Conservation (phyloP, 2,113 vertebrate genomes). For the Stigmatopora nigra region DNA sequence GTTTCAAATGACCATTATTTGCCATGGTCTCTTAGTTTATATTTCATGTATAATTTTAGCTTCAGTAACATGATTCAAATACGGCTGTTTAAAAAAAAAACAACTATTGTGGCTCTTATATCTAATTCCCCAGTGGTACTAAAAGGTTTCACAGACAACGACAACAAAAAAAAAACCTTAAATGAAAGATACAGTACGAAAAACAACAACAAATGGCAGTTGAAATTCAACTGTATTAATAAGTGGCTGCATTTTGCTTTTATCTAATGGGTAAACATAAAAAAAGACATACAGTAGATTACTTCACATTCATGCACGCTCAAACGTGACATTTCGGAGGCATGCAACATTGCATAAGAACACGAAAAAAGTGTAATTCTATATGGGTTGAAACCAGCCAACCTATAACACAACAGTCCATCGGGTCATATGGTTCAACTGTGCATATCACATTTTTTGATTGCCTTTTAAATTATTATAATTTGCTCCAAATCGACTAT, state of each 20-base stretch:
- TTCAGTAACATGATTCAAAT: neutral
- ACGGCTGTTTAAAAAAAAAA: neutral
- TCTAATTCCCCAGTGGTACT: constrained; percentile 26
- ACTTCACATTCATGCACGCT: neutral
- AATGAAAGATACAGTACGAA: neutral
- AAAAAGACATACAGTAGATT: constrained; percentile 14
- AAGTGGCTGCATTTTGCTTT: constrained; percentile 10
- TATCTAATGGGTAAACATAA: constrained; percentile 1
- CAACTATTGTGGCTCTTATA: constrained; percentile 7
- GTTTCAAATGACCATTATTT: neutral
- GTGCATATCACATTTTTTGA: neutral
- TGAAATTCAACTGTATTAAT: neutral
- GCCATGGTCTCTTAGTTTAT: neutral
- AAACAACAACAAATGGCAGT: constrained; percentile 4
- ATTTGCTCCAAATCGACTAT: neutral
- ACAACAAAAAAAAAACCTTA: neutral
- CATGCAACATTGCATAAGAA: neutral
- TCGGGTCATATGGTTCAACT: neutral
- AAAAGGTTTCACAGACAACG: neutral
- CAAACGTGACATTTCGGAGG: neutral
- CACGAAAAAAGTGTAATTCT: constrained; percentile 11
- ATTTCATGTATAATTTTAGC: neutral
- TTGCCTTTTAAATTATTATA: too few species aligned
- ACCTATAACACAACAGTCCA: constrained; percentile 27
- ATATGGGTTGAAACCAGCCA: constrained; percentile 63